Percentiles rank a stretch among this genome's conserved stretches.
Conservation (phyloP, 1,140 invertebrate species). For the Ctenoplectra terminalis region DNA sequence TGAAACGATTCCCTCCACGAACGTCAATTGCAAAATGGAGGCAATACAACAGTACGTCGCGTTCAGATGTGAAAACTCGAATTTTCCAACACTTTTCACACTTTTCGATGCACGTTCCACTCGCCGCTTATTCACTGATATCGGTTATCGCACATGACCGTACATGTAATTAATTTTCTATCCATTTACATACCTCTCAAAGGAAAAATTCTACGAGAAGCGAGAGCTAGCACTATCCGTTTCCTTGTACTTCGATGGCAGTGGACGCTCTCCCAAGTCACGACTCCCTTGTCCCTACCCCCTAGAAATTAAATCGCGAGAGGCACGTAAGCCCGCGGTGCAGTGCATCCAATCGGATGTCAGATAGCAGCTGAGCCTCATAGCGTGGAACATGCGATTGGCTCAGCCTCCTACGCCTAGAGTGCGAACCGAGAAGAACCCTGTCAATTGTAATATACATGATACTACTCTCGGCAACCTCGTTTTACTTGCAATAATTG, state of each 20-base stretch:
- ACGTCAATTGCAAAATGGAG: conserved; percentile 78
- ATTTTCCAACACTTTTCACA: conserved; percentile 25
- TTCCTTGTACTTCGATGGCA: conserved; percentile 78
- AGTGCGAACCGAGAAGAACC: conserved; percentile 53
- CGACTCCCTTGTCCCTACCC: conserved; percentile 66
- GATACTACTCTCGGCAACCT: conserved; percentile 41
- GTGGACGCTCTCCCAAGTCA: conserved; percentile 74
- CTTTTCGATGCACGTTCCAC: not conserved
- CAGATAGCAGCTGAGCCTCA: conserved; percentile 38
- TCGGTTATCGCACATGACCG: not conserved
- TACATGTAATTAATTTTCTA: not conserved
- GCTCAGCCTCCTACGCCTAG: conserved; percentile 53
- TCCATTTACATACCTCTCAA: conserved; percentile 67
- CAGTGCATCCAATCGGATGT: conserved; percentile 57
- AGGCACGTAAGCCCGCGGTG: conserved; percentile 64
- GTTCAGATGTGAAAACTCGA: conserved; percentile 34
- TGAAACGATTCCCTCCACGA: conserved; percentile 66
- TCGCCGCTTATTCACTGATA: not conserved
- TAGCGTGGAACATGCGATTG: conserved; percentile 46
- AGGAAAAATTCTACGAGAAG: conserved; percentile 60
- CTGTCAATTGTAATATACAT: conserved; percentile 61
- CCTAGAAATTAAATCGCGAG: conserved; percentile 72
- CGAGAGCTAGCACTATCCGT: conserved; percentile 72
- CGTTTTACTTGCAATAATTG: conserved; percentile 43
- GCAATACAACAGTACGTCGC: conserved; percentile 55